Evolutionary conservation across 2,888 invertebrate genomes (phyloP).

Genomic region (Phaonia tiefii): DNA sequence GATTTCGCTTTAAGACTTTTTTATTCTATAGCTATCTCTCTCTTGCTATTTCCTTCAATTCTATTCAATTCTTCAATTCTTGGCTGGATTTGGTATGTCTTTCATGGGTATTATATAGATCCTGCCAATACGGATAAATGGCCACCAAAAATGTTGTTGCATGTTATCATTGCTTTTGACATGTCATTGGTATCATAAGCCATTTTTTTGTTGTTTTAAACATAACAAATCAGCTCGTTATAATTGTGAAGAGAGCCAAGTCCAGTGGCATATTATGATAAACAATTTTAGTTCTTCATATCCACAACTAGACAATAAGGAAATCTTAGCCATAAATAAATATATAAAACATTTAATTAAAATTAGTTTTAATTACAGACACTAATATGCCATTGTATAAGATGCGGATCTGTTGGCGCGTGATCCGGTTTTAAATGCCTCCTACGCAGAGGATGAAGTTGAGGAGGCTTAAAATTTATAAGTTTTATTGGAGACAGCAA

Average conservation of each 20-base stretch:
- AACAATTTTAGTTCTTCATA: too few relatives aligned
- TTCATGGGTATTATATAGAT: not conserved
- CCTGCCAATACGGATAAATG: not conserved
- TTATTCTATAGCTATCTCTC: too few relatives aligned
- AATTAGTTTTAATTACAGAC: constrained; percentile 8
- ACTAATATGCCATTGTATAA: not conserved
- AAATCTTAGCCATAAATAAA: too few relatives aligned
- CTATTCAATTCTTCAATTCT: too few relatives aligned
- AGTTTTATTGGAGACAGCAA: not conserved
- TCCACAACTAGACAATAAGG: too few relatives aligned
- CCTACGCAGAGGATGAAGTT: not conserved
- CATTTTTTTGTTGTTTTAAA: not conserved
- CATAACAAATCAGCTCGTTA: not conserved
- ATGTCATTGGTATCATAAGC: not conserved
- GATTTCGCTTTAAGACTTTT: constrained; percentile 7
- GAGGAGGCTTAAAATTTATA: not conserved
- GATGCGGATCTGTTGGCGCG: not conserved
- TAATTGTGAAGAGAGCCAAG: not conserved
- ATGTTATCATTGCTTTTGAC: not conserved
- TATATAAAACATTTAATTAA: constrained; percentile 5
- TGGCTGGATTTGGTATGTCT: not conserved
- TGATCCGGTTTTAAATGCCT: not conserved
- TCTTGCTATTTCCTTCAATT: too few relatives aligned
- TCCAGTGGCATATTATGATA: too few relatives aligned
- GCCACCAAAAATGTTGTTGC: not conserved